Percentiles rank a stretch among this genome's conserved stretches.
Conservation (phyloP, 2,113 vertebrate genomes). For the Poeciliopsis occidentalis region DNA sequence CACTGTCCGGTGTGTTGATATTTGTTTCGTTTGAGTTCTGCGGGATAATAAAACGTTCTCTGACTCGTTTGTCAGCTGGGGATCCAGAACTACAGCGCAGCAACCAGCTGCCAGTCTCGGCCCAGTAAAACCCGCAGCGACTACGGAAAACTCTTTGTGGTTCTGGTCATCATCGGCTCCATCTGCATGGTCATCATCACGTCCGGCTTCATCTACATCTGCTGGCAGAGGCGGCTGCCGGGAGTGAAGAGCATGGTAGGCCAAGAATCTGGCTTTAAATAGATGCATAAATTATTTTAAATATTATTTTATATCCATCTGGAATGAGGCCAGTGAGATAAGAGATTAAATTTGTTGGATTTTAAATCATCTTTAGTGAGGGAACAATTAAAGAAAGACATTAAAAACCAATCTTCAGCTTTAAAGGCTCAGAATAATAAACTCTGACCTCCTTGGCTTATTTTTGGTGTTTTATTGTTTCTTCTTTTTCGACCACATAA, state of each 20-base stretch:
- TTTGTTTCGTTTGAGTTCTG: neutral
- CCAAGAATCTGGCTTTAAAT: neutral
- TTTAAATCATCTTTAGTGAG: no score
- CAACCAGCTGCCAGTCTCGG: conserved; percentile 85
- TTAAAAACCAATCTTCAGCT: no score
- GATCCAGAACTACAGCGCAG: conserved; percentile 89
- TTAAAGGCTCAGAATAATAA: neutral
- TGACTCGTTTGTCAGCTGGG: conserved; percentile 81
- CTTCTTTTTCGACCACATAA: neutral
- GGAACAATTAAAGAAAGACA: no score
- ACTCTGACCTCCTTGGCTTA: neutral
- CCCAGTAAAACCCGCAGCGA: conserved; percentile 89
- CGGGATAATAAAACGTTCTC: neutral
- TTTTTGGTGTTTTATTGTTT: neutral
- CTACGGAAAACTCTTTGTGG: conserved; percentile 96
- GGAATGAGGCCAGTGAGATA: no score
- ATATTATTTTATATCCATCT: no score
- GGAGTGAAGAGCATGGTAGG: conserved; percentile 91
- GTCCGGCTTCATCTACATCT: conserved; percentile 93
- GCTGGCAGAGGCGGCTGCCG: conserved; percentile 92
- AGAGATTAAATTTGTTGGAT: no score
- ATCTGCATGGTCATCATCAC: conserved; percentile 94
- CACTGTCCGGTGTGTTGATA: neutral
- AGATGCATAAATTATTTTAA: no score
- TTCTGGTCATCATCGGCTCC: conserved; percentile 94